phyloP scores from a whole-genome alignment of 1,140 invertebrate species.

The Dendroctonus valens region DNA sequence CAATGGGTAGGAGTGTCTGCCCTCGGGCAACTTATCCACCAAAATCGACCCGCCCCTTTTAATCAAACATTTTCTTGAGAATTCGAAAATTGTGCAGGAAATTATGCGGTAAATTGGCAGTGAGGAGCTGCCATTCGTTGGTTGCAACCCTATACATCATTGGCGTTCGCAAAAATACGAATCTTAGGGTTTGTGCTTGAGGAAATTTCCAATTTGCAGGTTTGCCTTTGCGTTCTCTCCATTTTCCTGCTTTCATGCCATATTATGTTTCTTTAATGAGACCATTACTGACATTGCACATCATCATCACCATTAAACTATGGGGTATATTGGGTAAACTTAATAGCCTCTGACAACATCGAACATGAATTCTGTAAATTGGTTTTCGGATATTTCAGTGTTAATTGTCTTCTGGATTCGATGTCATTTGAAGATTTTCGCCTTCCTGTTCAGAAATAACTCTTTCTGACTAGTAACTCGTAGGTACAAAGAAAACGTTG shows the following conservation, averaged over 20 bases:
- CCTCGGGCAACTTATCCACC: constrained; percentile 25
- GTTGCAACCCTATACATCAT: not conserved
- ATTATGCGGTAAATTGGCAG: constrained; percentile 29
- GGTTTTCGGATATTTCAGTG: too few species aligned
- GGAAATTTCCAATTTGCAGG: constrained; percentile 19
- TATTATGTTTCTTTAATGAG: too few species aligned
- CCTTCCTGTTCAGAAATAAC: too few species aligned
- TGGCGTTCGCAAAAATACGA: constrained; percentile 5
- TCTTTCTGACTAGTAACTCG: too few species aligned
- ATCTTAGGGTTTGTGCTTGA: not conserved
- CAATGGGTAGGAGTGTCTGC: constrained; percentile 19
- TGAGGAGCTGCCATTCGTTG: constrained; percentile 11
- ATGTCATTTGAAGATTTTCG: too few species aligned
- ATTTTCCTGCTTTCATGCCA: constrained; percentile 4
- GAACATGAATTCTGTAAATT: too few species aligned
- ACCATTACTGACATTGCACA: too few species aligned
- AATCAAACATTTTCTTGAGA: constrained; percentile 17
- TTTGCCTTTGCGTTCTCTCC: constrained; percentile 10
- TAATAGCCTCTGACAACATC: too few species aligned
- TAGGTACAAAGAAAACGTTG: too few species aligned
- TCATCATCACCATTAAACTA: too few species aligned
- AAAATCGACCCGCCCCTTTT: constrained; percentile 22
- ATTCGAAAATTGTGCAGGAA: constrained; percentile 28
- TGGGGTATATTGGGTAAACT: too few species aligned
- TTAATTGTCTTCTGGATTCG: too few species aligned